Base-by-base conservation (phyloP, 2,888 invertebrate genomes). In the Drosophila barbarae region DNA sequence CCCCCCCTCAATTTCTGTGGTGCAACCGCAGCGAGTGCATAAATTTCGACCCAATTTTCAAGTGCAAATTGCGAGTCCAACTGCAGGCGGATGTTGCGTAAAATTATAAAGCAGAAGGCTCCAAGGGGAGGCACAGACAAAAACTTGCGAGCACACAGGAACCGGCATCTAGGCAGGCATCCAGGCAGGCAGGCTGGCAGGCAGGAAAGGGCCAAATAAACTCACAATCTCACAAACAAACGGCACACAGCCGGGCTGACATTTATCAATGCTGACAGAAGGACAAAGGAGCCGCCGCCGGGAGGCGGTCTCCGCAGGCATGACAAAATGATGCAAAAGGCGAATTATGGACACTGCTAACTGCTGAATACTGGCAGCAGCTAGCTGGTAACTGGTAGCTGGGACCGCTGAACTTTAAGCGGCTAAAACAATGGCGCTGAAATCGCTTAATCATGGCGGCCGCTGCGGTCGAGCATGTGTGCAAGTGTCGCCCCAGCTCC, bases 381-480 rank as follows among this genome's bases (percentile, higher is more conserved):
- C 46, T 30, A 46, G 46, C 18, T 30, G 46, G 28, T 23, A 23
- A 23, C 18, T 47, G 30, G 44, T 10, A n/a, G 15, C 28, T 13
- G 44, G 42, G 18, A 32, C 30, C 26, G 12, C 59, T 26, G 32
- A 61, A 61, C 61, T 61, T 61, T 30, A 52, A 53, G 56, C 69
- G 69, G 67, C 75, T 69, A 68, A 76, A 84, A 86, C 86, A 87
- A 85, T 77, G 80, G 85, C 79, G 79, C 78, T 69, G 77, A 85
- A 85, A 87, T 83, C 81, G 87, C 84, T 87, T 86, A 83, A 87
- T 87, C 87, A 87, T 86, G 77, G 71, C 72, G 74, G 74, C 74
- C 65, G 69, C 56, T 84, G 77, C 68, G 82, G 76, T 73, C 52
- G 67, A 72, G 72, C 76, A 74, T 77, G 71, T 82, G 76, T 78